phyloP scores from a whole-genome alignment of 2,888 invertebrate species.

The Alentia gelatinosa region DNA sequence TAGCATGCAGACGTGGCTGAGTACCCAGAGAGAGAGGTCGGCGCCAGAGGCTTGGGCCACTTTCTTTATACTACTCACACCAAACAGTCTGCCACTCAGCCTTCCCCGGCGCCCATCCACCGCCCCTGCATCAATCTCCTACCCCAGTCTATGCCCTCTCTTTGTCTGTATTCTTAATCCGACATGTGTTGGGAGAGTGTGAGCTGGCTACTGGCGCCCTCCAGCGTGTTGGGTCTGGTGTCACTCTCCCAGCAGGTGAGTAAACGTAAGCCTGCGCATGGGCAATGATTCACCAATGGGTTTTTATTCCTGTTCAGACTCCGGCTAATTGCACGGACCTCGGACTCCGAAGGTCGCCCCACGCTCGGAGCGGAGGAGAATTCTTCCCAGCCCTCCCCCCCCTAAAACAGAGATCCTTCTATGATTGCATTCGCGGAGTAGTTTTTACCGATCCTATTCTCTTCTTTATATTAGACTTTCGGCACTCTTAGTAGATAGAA shows the following conservation, averaged over 20 bases:
- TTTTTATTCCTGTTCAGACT: not conserved
- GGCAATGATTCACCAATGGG: constrained; percentile 24
- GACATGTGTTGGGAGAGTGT: not conserved
- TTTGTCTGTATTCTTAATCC: not conserved
- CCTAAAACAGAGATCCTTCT: too few relatives aligned
- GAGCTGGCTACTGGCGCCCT: not conserved
- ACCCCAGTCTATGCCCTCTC: not conserved
- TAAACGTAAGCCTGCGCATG: not conserved
- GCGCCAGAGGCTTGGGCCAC: not conserved
- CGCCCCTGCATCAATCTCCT: not conserved
- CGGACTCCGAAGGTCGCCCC: not conserved
- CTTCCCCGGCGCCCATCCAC: not conserved
- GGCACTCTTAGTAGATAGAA: too few relatives aligned
- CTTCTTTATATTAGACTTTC: too few relatives aligned
- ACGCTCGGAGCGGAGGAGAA: too few relatives aligned
- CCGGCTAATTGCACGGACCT: not conserved
- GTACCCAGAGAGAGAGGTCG: too few relatives aligned
- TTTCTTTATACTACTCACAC: constrained; percentile 17
- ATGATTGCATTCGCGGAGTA: too few relatives aligned
- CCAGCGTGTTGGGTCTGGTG: not conserved
- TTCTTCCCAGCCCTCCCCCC: too few relatives aligned
- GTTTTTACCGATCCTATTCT: too few relatives aligned
- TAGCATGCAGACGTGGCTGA: too few relatives aligned
- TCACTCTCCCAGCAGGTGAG: constrained; percentile 13
- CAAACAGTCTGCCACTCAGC: not conserved